Percentiles rank a stretch among this genome's conserved stretches.
phyloP scores from a whole-genome alignment of 2,797 vertebrate species.

The Pelodytes ibericus region DNA sequence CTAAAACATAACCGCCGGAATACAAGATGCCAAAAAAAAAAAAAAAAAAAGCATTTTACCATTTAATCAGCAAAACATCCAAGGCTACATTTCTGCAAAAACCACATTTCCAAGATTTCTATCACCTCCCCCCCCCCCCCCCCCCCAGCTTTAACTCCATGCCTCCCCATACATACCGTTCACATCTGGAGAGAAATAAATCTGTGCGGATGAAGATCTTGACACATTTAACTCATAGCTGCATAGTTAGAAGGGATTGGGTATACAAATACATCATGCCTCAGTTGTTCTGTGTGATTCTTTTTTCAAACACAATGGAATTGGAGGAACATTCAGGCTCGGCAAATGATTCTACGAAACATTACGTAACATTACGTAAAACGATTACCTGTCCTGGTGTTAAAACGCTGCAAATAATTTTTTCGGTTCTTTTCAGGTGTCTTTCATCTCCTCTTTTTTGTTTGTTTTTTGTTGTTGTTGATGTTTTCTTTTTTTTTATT shows the following conservation, averaged over 20 bases:
- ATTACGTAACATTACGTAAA: slow-evolving; percentile 14
- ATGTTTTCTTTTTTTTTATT: slow-evolving; percentile 54
- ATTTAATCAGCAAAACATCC: too few relatives aligned
- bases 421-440: slow-evolving; percentile 76
- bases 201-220: neutral
- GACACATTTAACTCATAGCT: neutral
- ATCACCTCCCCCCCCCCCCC: too few relatives aligned
- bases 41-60: too few relatives aligned
- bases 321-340: neutral
- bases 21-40: too few relatives aligned
- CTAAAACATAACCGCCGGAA: too few relatives aligned
- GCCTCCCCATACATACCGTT: neutral
- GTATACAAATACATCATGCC: slow-evolving; percentile 1
- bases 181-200: neutral
- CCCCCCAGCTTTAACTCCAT: too few relatives aligned
- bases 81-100: too few relatives aligned
- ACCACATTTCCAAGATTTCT: too few relatives aligned
- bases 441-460: slow-evolving; percentile 73
- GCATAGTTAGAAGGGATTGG: neutral
- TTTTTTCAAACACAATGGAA: slow-evolving; percentile 10
- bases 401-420: slow-evolving; percentile 68
- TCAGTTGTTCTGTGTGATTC: neutral
- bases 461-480: slow-evolving; percentile 76
- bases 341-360: neutral
- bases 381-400: slow-evolving; percentile 78